phyloP scores from a whole-genome alignment of 2,113 vertebrate species.

The Chiloscyllium plagiosum region DNA sequence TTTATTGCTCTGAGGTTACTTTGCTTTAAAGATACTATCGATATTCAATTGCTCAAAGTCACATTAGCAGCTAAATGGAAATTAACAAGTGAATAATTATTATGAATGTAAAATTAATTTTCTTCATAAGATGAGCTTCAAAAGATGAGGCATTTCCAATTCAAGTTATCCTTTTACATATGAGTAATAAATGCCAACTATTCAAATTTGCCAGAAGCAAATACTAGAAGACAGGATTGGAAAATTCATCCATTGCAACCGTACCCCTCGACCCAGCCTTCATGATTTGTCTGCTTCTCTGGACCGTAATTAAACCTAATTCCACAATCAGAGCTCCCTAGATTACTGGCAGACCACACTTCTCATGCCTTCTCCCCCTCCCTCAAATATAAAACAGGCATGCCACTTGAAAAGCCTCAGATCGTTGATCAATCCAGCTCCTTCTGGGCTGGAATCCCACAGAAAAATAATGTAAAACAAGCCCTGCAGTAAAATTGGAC shows the following conservation, averaged over 20 bases:
- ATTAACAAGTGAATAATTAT: constrained; percentile 1
- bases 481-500: too few relatives aligned
- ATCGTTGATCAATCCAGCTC: too few relatives aligned
- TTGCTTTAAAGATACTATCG: not conserved
- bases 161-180: not conserved
- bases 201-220: not conserved
- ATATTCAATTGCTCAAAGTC: not conserved
- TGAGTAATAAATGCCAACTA: not conserved
- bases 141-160: not conserved
- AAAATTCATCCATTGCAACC: not conserved
- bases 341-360: too few relatives aligned
- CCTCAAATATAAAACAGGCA: too few relatives aligned
- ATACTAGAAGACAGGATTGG: not conserved
- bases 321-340: too few relatives aligned
- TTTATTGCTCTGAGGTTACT: not conserved
- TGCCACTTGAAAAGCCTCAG: too few relatives aligned
- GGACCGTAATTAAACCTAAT: too few relatives aligned
- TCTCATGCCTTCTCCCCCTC: too few relatives aligned
- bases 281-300: too few relatives aligned
- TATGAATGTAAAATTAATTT: not conserved
- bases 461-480: too few relatives aligned
- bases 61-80: not conserved
- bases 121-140: not conserved
- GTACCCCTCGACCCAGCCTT: too few relatives aligned
- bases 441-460: too few relatives aligned